Evolutionary conservation across 2,113 vertebrate genomes (phyloP).

Genomic region (Fukomys damarensis): DNA sequence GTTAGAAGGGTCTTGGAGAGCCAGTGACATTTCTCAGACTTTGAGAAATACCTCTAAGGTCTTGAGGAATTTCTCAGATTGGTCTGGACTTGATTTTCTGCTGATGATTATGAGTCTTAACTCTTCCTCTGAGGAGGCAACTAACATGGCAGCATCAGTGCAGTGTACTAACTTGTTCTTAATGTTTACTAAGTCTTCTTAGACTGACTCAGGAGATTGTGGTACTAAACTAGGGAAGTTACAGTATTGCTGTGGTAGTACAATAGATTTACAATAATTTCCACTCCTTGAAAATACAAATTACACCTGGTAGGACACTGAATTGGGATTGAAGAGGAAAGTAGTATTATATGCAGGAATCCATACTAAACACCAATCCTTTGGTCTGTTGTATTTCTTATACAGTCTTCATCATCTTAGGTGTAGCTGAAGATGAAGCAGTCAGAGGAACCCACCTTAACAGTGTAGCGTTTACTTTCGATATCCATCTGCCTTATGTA

Average conservation of each 20-base stretch:
- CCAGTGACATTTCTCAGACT: not conserved
- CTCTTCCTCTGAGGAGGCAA: not conserved
- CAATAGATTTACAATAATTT: not conserved
- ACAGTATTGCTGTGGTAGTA: not conserved
- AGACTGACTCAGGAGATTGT: not conserved
- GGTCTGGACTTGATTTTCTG: not conserved
- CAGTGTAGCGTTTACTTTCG: not conserved
- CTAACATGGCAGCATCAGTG: not conserved
- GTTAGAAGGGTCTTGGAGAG: not conserved
- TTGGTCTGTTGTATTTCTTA: not conserved
- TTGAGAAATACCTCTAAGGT: not conserved
- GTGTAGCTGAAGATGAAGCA: not conserved
- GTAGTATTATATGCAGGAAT: not conserved
- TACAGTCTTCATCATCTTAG: not conserved
- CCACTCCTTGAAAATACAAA: not conserved
- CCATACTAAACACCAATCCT: not conserved
- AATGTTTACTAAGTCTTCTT: not conserved
- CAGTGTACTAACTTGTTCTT: not conserved
- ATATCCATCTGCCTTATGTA: not conserved
- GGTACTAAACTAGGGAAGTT: not conserved
- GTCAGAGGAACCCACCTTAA: not conserved
- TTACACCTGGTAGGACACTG: not conserved
- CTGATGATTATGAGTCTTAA: not conserved
- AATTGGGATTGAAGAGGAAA: not conserved
- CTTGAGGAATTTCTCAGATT: conserved; percentile 30